Conservation (phyloP, 2,797 vertebrate species). For the Nannoperca obscura region DNA sequence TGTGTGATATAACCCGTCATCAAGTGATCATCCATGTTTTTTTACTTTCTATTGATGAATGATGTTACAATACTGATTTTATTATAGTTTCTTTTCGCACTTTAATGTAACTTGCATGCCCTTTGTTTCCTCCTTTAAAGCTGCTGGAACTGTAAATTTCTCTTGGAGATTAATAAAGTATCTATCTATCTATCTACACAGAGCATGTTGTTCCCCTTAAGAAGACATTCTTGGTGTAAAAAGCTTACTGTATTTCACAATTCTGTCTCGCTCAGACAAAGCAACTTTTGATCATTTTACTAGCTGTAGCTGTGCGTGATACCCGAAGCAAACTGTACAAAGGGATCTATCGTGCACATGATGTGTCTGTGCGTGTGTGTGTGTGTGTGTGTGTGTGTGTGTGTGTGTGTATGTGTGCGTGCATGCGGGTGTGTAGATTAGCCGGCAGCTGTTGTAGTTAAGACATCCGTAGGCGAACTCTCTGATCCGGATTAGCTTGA, state of each 20-base stretch:
- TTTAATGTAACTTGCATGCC: no score
- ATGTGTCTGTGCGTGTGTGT: constrained; percentile 8
- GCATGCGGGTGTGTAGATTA: constrained; percentile 32
- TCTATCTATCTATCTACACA: no score
- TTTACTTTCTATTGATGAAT: background rate
- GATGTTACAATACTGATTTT: no score
- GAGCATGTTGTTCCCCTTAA: background rate
- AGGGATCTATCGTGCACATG: constrained; percentile 9
- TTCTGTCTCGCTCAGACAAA: background rate
- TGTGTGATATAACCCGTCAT: background rate
- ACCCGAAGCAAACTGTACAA: constrained; percentile 20
- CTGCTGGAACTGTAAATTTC: no score
- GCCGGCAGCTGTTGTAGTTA: constrained; percentile 54
- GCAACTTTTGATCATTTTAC: constrained; percentile 32
- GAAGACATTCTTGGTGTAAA: background rate
- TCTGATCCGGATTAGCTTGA: constrained; percentile 56
- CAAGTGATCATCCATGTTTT: background rate
- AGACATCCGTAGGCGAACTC: constrained; percentile 39
- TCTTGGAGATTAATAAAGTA: no score
- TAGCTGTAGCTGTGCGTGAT: constrained; percentile 1
- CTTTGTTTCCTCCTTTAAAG: no score
- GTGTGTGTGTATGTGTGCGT: background rate
- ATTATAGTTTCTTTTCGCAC: no score
- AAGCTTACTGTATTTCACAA: constrained; percentile 1
- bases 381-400: constrained; percentile 8